Base-by-base conservation (phyloP, 2,113 vertebrate species). In the Oncorhynchus keta region DNA sequence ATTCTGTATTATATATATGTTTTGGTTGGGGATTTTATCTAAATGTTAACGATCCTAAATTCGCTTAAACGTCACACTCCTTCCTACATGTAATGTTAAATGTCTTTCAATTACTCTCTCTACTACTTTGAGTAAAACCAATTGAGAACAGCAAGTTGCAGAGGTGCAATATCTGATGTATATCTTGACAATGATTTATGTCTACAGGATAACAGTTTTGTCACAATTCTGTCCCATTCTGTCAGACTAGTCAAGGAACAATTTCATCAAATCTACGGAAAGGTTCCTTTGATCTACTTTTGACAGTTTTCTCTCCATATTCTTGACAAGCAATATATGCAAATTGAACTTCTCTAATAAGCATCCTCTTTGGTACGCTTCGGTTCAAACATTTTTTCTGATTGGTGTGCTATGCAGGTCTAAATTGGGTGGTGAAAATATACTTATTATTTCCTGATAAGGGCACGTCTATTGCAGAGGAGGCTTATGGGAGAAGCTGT, bases 301-400 rank as follows among this genome's bases (percentile, higher is more conserved):
- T 89, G 88, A 90, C 87, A 88, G 85, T 87, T 88, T 85, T 74
- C 79, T 84, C 87, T 55, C 12, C 16, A 88, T 83, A 85, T 83
- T 79, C 83, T 74, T 85, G 83, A 89, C 76, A 86, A 81, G 79
- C 75, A 87, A 86, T 81, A 81, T 86, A 89, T 87, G 86, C 82
- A 91, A 90, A 90, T 91, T 83, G 81, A 83, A 77, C 75, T 65
- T 77, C 79, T 81, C 84, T 89, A 89, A 91, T 91, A 85, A 84
- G 88, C 84, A 79, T 89, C 83, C 78, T 86, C 81, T 84, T 87
- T 74, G 77, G 74, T 85, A 85, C 82, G 87, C 86, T 89, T 71
- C 87, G 81, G 80, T 80, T 30, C 68, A 64, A 75, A 74, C 59
- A 65, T 77, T 39, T 39, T 39, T 45, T 45, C 9, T 67, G 81